Base-by-base conservation (phyloP, 2,113 vertebrate species). In the Rhodinocichla rosea region DNA sequence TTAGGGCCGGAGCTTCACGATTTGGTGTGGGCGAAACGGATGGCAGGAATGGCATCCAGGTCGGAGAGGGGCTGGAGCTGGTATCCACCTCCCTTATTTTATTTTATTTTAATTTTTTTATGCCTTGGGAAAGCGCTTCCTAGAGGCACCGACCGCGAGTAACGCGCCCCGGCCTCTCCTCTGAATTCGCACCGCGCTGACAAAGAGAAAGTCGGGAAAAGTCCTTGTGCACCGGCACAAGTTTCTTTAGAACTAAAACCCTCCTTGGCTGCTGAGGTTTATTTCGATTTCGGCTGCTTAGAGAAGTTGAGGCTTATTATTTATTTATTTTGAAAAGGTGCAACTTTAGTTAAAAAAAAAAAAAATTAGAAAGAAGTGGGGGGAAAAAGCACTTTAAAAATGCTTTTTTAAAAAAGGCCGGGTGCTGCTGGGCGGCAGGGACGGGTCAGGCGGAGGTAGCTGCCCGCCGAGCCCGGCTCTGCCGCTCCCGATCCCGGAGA, bases 171-270 rank as follows among this genome's bases (percentile, higher is more conserved):
- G 71, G 81, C 67, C 92, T 87, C 81, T 69, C 3, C 60, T 40
- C 40, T 15, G n/a, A 63, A 73, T 10, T 21, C 13, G 44, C 73
- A 45, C 75, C 15, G 78, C 53, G 28, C 18, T 44, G 75, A 91
- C 89, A 94, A 94, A 96, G 83, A 88, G 22, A 93, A 92, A 96
- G 26, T 95, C 77, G 56, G 69, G 63, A 75, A 95, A 89, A 97
- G 92, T 96, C 84, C 74, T 81, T 35, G 69, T 42, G 87, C 44
- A 64, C 10, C 4, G 10, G 52, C 78, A 39, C 56, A 96, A 96
- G 90, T 97, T 97, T 87, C 47, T 50, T 59, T 30, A 28, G 73
- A 53, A 11, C 81, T 42, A 37, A 90, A 88, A 88, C 4, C 37
- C 80, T 45, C 9, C 18, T 35, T 7, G 4, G 5, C n/a, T 26